Evolutionary conservation across 2,797 vertebrate species (phyloP), one percentile per base, ranked within the genome.

Genomic region (Artibeus lituratus): DNA sequence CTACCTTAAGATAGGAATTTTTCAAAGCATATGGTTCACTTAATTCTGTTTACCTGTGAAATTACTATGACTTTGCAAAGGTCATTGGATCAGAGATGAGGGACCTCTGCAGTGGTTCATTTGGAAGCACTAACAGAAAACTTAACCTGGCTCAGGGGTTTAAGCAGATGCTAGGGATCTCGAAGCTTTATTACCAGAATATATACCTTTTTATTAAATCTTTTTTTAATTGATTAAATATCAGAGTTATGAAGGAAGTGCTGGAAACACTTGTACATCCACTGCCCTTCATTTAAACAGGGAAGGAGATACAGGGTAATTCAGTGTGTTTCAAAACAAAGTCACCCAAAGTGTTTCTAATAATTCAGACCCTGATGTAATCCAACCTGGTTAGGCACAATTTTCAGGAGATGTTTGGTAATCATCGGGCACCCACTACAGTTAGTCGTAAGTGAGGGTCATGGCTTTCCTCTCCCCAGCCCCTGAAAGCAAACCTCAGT

Each of bases 31-130:
- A 42, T 86, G 35, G 78, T 37, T 96, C 37, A 59, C 26, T 86
- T 77, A 87, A 55, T 91, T 91, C 21, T 83, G n/a, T 78, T 86
- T 94, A 22, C 84, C 94, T 91, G 14, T 73, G 57, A 96, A 90
- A 73, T 91, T 49, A 95, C 24, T 7, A 2, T 76, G 15, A 67
- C 22, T 92, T 81, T 76, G 26, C 26, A 92, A 93, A 83, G 15
- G 74, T 74, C 73, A 47, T n/a, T 49, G 2, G 32, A 39, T 83
- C 32, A 57, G 15, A 78, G 42, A 76, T 24, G 3, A n/a, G 26
- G 10, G 9, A 9, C 59, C 16, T 92, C 26, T 84, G 62, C 12
- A 62, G 11, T n/a, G 29, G 55, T 89, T 87, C 26, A 65, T 10
- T 57, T 10, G 21, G 59, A 85, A 87, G 32, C 11, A 86, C 5